These are phyloP conservation scores for Drosophila leonis DNA, from an alignment of 2,888 invertebrate genomes.

Conservation along the genomic window DNA sequence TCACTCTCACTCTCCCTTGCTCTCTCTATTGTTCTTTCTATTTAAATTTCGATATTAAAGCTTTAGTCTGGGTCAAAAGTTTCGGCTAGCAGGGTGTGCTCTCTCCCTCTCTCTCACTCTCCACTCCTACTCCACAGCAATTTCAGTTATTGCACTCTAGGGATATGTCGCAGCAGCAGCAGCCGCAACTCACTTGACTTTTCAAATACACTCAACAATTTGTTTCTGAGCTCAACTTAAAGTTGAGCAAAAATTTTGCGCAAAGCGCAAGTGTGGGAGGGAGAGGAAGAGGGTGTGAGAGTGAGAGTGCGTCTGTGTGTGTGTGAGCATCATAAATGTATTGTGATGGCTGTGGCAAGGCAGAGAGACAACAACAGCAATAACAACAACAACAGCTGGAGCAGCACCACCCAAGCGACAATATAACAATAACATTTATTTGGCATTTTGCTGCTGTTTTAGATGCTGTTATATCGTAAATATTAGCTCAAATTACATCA, in stretches of 20 bases:
- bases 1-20: background rate
- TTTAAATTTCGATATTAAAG: conserved; percentile 71
- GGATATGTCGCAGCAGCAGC: conserved; percentile 18
- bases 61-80: conserved; percentile 56
- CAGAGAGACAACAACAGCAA: conserved; percentile 30
- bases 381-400: conserved; percentile 19
- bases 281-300: background rate
- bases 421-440: conserved; percentile 85
- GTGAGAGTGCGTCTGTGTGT: background rate
- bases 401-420: conserved; percentile 80
- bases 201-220: conserved; percentile 74
- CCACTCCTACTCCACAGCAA: conserved; percentile 58
- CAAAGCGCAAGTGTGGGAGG: background rate
- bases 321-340: conserved; percentile 70
- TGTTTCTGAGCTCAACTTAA: conserved; percentile 60
- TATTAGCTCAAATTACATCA: conserved; percentile 85
- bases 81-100: conserved; percentile 15
- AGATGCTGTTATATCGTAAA: conserved; percentile 85
- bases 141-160: conserved; percentile 81
- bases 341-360: conserved; percentile 28
- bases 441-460: conserved; percentile 83
- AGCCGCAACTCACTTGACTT: conserved; percentile 54
- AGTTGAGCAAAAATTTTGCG: conserved; percentile 55
- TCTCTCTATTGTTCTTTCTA: conserved; percentile 20
- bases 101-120: conserved; percentile 2